These are phyloP conservation scores for Loxodonta africana DNA, from an alignment of 2,113 vertebrate species.

Conservation along the genomic window DNA sequence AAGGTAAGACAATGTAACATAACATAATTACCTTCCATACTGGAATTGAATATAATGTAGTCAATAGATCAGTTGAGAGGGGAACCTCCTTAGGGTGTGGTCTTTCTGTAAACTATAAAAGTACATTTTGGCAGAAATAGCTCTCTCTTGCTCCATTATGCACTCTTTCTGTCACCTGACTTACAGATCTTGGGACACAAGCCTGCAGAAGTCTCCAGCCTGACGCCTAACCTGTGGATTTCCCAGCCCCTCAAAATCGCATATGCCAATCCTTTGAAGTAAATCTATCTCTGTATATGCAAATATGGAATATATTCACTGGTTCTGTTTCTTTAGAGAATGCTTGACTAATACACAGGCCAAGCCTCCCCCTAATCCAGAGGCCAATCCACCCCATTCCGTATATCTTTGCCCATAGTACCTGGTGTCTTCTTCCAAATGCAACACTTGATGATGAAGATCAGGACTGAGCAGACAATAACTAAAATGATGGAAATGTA, in stretches of 20 bases:
- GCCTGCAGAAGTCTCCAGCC: background rate
- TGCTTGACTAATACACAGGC: background rate
- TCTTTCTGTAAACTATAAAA: background rate
- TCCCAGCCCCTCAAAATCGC: background rate
- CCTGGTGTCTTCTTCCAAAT: background rate
- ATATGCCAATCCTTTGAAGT: background rate
- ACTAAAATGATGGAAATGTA: background rate
- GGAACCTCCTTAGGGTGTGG: background rate
- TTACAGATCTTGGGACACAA: too few species aligned
- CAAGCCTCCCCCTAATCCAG: background rate
- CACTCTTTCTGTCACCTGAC: too few species aligned
- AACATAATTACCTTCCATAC: too few species aligned
- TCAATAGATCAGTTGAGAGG: background rate
- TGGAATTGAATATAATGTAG: background rate
- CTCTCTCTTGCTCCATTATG: background rate
- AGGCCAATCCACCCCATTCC: background rate
- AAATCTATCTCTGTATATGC: background rate
- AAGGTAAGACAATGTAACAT: too few species aligned
- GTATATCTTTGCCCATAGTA: background rate
- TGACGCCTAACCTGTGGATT: background rate
- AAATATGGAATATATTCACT: too few species aligned
- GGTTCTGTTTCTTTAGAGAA: background rate
- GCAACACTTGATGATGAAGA: background rate
- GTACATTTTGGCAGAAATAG: background rate
- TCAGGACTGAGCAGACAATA: background rate